Evolutionary conservation across 2,888 invertebrate genomes (phyloP), one percentile per base, ranked within the genome.

Genomic region (Anoncus sp.): DNA sequence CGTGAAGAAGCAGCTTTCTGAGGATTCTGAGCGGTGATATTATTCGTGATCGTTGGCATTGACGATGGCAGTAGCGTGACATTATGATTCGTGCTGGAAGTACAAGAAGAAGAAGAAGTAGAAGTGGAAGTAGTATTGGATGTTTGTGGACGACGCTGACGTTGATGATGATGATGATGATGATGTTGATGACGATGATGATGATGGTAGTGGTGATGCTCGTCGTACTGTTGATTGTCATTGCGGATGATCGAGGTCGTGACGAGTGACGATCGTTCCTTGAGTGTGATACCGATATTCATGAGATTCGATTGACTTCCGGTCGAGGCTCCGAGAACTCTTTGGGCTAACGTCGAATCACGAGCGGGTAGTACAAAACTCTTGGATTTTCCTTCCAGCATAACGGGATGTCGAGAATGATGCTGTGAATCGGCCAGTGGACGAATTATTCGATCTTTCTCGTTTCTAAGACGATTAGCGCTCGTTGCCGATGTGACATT

Each of bases 71-170:
- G 86, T 87, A 88, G 85, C 84, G 87, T 87, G 87, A 86, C 76
- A 75, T 79, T 87, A 87, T 89, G 89, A 88, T 87, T 90, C 81
- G 89, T 90, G 88, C 90, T 89, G 85, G 88, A 90, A 84, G 88
- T 86, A 85, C 88, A 88, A 86, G 90, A 89, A 84, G 89, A 88
- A 84, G 89, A 88, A 82, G 88, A 51, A 51, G 65, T 86, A 81
- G 90, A 89, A 85, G 86, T 84, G 86, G 84, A 24, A 47, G 57
- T 70, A 31, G 43, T 49, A 65, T 65, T 66, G 43, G 77, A 57
- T 31, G 40, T 20, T 75, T 69, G 79, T 66, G 74, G 77, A 47
- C 77, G 80, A 60, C 75, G 77, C 24, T 81, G 78, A 16, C 87
- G 87, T 82, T 84, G 87, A 81, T 85, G 82, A 70, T 81, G 78